Conservation (phyloP, 2,797 vertebrate species). For the Botia kubotai region DNA sequence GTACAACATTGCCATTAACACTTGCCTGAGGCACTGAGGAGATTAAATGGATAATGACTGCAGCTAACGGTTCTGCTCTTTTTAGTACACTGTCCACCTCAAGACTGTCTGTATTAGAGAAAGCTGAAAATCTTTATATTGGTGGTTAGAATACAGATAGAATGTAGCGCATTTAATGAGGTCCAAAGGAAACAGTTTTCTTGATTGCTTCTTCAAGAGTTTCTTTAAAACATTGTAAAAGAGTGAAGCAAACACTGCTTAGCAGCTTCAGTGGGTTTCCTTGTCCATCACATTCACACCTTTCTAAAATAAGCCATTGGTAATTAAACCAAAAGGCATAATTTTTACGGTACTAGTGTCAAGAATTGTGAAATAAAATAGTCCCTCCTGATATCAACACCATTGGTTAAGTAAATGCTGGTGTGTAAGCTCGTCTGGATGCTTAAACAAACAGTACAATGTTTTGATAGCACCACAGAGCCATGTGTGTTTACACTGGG, state of each 20-base stretch:
- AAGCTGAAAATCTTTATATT: background rate
- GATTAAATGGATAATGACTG: constrained; percentile 76
- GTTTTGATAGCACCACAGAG: background rate
- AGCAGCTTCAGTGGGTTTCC: too few species aligned
- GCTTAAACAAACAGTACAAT: background rate
- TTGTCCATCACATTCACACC: too few species aligned
- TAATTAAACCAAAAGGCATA: too few species aligned
- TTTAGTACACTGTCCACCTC: constrained; percentile 55
- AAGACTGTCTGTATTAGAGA: background rate
- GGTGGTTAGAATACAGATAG: background rate
- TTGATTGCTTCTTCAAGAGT: background rate
- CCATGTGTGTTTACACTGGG: background rate
- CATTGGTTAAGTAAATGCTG: background rate
- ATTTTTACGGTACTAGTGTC: too few species aligned
- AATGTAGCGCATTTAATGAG: too few species aligned
- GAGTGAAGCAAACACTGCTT: background rate
- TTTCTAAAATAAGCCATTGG: too few species aligned
- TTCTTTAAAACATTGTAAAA: too few species aligned
- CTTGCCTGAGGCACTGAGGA: constrained; percentile 85
- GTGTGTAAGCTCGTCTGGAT: background rate
- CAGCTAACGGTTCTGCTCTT: constrained; percentile 74
- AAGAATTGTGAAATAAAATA: too few species aligned
- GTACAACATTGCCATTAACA: constrained; percentile 90
- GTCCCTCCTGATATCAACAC: background rate
- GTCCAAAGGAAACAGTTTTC: too few species aligned